Evolutionary conservation across 1,140 invertebrate species (phyloP), one percentile per base, ranked within the genome.

Genomic region (Alviniconcha marisindica): DNA sequence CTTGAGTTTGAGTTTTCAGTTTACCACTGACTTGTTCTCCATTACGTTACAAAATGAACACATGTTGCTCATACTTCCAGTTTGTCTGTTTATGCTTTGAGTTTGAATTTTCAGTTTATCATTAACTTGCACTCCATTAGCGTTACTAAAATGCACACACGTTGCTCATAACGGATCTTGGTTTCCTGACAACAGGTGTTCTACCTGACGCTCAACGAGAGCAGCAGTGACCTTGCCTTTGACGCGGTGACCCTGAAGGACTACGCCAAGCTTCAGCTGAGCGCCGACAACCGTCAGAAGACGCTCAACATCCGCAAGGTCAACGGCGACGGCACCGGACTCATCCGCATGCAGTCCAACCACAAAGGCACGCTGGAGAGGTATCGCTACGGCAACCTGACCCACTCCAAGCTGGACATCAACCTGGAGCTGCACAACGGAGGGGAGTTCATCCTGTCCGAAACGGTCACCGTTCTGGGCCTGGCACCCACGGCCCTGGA

Each of bases 341-440:
- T 91, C 38, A 56, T 91, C 4, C 85, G 87, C 63, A 87, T 91
- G 79, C 87, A 85, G 66, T 73, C 76, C 3, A 84, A 83, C 73
- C 90, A 91, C 69, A 88, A 81, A 79, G 90, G 88, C 66, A 76
- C 73, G 1, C 74, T 91, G 36, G 90, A 91, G 78, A 66, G 90
- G 38, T 81, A 81, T 28, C 80, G 63, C 21, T 82, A 84, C 28
- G 85, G 77, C 48, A 87, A 87, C 51, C 33, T 86, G 44, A 84
- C 87, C 0, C 88, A 86, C 51, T 90, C 90, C 33, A 89, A 89
- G 83, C 84, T 90, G 15, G 84, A 87, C 76, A 87, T 90, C 38
- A 91, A 90, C 74, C 83, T 91, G 40, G 88, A 89, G 77, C 84
- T 91, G 10, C 87, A 90, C 73, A 83, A 88, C 85, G 89, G 89